phyloP scores from a whole-genome alignment of 2,113 vertebrate species.

The Thamnaconus septentrionalis region DNA sequence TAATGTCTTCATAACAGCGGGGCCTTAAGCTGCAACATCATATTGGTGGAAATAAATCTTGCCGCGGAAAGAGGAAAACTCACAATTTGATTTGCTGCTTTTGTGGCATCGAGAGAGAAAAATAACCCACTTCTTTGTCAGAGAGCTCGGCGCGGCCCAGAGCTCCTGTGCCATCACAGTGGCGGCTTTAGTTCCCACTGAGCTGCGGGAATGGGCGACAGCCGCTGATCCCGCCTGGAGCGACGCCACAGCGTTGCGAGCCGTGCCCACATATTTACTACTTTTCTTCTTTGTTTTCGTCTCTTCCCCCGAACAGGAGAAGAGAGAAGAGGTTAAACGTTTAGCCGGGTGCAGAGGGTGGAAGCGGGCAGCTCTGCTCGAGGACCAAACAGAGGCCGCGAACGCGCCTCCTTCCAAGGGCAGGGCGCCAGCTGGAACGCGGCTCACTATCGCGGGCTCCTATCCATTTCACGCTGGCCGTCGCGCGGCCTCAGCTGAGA shows the following conservation, averaged over 20 bases:
- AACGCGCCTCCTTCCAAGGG: constrained; percentile 35
- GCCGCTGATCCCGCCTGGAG: constrained; percentile 62
- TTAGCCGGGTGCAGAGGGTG: constrained; percentile 54
- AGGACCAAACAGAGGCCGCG: constrained; percentile 33
- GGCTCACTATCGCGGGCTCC: constrained; percentile 46
- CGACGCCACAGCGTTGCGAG: constrained; percentile 42
- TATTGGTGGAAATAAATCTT: too few relatives aligned
- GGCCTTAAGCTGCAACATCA: too few relatives aligned
- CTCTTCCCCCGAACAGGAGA: constrained; percentile 41
- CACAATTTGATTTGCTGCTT: constrained; percentile 11
- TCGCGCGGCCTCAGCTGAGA: constrained; percentile 33
- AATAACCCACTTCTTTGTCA: constrained; percentile 25
- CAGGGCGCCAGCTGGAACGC: constrained; percentile 62
- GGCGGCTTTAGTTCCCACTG: constrained; percentile 24
- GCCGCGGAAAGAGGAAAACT: neutral
- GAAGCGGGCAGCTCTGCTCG: constrained; percentile 53
- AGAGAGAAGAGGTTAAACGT: constrained; percentile 63
- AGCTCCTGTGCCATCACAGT: too few relatives aligned
- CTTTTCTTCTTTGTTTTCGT: too few relatives aligned
- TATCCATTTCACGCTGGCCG: constrained; percentile 55
- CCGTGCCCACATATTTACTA: constrained; percentile 32
- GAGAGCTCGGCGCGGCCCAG: too few relatives aligned
- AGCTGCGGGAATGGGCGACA: constrained; percentile 51
- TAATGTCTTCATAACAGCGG: too few relatives aligned
- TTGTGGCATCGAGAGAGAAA: constrained; percentile 8